Conservation (phyloP, 2,797 vertebrate genomes). For the Lagodon rhomboides region DNA sequence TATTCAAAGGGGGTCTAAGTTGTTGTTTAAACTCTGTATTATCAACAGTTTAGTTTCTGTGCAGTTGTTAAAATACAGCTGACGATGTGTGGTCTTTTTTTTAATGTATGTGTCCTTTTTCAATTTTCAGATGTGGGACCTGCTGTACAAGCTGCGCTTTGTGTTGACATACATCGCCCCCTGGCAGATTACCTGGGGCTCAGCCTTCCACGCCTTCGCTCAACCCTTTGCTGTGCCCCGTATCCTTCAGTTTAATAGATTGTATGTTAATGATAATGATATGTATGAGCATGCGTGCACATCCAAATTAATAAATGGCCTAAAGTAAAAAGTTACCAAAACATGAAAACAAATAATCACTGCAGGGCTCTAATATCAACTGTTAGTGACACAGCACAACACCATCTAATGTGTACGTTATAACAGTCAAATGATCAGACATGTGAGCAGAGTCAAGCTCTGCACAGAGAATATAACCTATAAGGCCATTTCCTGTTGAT, state of each 20-base stretch:
- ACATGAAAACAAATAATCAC: no score
- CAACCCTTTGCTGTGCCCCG: constrained; percentile 99
- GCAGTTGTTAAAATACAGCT: background rate
- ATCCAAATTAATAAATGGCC: no score
- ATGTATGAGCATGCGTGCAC: background rate
- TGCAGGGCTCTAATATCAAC: no score
- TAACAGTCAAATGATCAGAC: no score
- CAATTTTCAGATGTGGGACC: constrained; percentile 93
- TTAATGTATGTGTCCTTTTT: constrained; percentile 43
- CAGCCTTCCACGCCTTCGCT: constrained; percentile 98
- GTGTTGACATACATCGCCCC: constrained; percentile 98
- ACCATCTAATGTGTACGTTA: no score
- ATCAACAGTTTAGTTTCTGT: background rate
- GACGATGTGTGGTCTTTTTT: background rate
- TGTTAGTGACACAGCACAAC: no score
- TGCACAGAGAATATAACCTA: no score
- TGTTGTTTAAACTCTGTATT: background rate
- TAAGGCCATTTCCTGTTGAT: no score
- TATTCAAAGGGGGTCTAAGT: background rate
- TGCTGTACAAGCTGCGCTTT: constrained; percentile 97
- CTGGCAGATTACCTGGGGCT: constrained; percentile 99
- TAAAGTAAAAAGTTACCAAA: no score
- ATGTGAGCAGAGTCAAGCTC: no score
- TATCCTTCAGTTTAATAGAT: constrained; percentile 89
- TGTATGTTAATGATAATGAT: background rate